Percentiles rank a stretch among this genome's conserved stretches.
Evolutionary conservation across 2,113 vertebrate genomes (phyloP).

Genomic region (Acinonyx jubatus): DNA sequence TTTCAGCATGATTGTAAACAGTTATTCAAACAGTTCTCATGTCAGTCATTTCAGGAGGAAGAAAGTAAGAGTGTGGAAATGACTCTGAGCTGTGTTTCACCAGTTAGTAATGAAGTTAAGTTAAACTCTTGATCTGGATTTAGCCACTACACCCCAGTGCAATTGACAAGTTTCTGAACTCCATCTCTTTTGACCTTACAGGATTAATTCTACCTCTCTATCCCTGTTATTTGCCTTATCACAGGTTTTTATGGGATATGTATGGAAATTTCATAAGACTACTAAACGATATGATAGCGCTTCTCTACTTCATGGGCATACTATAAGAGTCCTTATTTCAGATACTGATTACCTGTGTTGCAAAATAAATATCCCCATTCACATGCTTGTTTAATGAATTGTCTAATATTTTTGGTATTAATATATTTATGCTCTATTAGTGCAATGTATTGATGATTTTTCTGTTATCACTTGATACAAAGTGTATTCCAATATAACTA

Average conservation of each 20-base stretch:
- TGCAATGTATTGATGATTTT: neutral
- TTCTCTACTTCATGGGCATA: neutral
- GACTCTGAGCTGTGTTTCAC: neutral
- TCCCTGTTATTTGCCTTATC: neutral
- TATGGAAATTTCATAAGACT: neutral
- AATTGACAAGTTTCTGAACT: neutral
- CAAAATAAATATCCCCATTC: neutral
- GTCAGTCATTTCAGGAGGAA: neutral
- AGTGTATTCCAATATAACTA: slow-evolving; percentile 33
- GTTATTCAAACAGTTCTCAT: neutral
- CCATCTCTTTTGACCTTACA: neutral
- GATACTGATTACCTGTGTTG: neutral
- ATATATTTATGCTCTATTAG: neutral
- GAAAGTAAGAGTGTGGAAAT: neutral
- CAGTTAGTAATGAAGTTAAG: neutral
- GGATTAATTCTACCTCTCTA: neutral
- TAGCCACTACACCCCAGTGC: neutral
- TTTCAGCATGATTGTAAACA: neutral
- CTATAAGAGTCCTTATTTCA: neutral
- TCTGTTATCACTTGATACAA: slow-evolving; percentile 21
- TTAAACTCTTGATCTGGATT: neutral
- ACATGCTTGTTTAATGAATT: slow-evolving; percentile 25
- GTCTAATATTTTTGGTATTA: neutral
- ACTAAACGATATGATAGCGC: neutral
- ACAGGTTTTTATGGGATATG: neutral